Conservation (phyloP, 1,140 invertebrate genomes). For the Calycopis cecrops region DNA sequence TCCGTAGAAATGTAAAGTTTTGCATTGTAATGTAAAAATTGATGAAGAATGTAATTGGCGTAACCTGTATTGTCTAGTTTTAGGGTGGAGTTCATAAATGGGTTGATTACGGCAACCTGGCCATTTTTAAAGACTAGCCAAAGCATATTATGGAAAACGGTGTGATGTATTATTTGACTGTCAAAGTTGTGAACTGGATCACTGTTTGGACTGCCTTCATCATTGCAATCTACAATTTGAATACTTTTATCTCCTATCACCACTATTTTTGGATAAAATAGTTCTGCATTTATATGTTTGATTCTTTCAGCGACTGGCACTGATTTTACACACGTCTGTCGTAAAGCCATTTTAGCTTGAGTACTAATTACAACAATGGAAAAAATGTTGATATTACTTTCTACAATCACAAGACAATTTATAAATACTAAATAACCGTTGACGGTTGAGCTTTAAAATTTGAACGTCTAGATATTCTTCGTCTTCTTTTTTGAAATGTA, state of each 20-base stretch:
- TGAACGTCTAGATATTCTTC: no score
- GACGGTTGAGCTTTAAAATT: no score
- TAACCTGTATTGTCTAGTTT: constrained; percentile 39
- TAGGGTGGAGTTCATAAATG: constrained; percentile 27
- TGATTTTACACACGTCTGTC: constrained; percentile 21
- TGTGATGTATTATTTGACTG: constrained; percentile 36
- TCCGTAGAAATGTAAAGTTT: constrained; percentile 49
- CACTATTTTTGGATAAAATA: constrained; percentile 45
- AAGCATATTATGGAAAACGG: constrained; percentile 37
- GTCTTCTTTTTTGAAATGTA: no score
- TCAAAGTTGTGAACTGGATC: constrained; percentile 27
- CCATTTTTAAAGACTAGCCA: constrained; percentile 49
- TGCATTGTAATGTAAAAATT: constrained; percentile 28
- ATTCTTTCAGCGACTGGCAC: constrained; percentile 2
- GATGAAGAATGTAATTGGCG: constrained; percentile 40
- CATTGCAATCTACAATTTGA: constrained; percentile 25
- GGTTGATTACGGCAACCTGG: constrained; percentile 39
- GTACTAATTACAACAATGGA: no score
- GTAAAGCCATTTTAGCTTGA: constrained; percentile 11
- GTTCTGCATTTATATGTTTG: constrained; percentile 27
- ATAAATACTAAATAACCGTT: no score
- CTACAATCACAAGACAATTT: no score
- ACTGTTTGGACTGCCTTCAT: constrained; percentile 13
- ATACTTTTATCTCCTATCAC: constrained; percentile 43
- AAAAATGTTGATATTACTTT: no score